Evolutionary conservation across 2,888 invertebrate species (phyloP), one percentile per base, ranked within the genome.

Genomic region (Drosophila nr. medialis): DNA sequence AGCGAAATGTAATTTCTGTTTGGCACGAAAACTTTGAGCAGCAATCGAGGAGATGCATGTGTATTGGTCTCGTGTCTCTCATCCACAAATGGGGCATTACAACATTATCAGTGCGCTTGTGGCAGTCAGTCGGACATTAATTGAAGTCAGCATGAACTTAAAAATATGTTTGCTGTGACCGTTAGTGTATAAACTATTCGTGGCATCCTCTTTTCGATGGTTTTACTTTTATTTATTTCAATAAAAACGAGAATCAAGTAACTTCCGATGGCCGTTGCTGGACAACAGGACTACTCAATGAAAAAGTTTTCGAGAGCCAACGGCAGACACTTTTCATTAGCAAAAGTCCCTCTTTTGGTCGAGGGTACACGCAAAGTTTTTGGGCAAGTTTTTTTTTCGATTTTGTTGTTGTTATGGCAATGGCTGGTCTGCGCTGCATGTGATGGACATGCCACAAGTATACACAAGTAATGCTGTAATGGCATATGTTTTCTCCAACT

Each of bases 281-380:
- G 58, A 78, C 75, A 64, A 27, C 36, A 67, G 65, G 60, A 51
- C 63, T 48, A 71, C 80, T 84, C 80, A 62, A 78, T 83, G 86
- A 40, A 77, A 86, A 88, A 88, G 59, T 88, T 84, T 55, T 75
- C 71, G 50, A 77, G 75, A 77, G 77, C 76, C 80, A 81, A 69
- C 78, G 69, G 80, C 85, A 87, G 81, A 87, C 83, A 85, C 87
- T 89, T 86, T 89, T 87, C 89, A 88, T 85, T 85, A 89, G 81
- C 51, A 78, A 63, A 58, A 81, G 78, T 77, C 72, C 36, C 56
- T 45, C 49, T 61, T 58, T 48, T 58, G 74, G 62, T 63, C 56
- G 64, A 83, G 85, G 65, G 75, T 88, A 72, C 80, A 81, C 74
- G 82, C 65, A 86, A 89, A 89, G 83, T 86, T 67, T 67, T 82